Evolutionary conservation across 2,113 vertebrate genomes (phyloP).

Genomic region (Acanthochromis polyacanthus): DNA sequence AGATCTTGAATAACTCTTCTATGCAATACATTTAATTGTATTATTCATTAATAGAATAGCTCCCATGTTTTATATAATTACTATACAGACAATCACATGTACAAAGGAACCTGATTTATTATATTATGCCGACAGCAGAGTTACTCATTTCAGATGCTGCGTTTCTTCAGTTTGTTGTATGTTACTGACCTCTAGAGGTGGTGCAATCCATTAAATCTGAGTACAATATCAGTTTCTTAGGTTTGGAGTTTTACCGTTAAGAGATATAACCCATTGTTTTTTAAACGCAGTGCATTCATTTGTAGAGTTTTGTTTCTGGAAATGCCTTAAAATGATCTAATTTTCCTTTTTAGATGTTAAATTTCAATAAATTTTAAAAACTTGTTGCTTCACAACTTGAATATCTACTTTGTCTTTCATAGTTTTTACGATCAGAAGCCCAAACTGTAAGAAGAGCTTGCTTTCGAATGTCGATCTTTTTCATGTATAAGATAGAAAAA

Average conservation of each 20-base stretch:
- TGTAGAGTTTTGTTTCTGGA: background rate
- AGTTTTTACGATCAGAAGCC: background rate
- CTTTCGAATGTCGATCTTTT: background rate
- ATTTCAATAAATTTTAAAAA: constrained; percentile 54
- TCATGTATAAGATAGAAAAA: background rate
- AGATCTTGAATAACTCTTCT: constrained; percentile 29
- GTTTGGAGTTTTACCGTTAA: background rate
- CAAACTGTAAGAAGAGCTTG: background rate
- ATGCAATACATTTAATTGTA: constrained; percentile 34
- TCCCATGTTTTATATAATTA: constrained; percentile 14
- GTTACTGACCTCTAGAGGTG: constrained; percentile 65
- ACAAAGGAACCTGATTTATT: background rate
- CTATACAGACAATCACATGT: constrained; percentile 24
- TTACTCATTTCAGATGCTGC: background rate
- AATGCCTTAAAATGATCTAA: too few species aligned
- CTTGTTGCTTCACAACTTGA: constrained; percentile 7
- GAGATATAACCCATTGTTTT: constrained; percentile 3
- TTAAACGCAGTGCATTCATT: constrained; percentile 3
- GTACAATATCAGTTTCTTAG: background rate
- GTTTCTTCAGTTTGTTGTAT: constrained; percentile 21
- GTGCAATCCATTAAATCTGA: background rate
- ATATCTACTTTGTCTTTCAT: background rate
- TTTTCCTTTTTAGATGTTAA: constrained; percentile 26
- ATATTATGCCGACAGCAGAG: background rate
- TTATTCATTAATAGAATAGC: constrained; percentile 17